A percentile compares a stretch with the other conserved stretches of the same genome.
phyloP scores from a whole-genome alignment of 1,140 invertebrate species.

The Coptotermes formosanus region DNA sequence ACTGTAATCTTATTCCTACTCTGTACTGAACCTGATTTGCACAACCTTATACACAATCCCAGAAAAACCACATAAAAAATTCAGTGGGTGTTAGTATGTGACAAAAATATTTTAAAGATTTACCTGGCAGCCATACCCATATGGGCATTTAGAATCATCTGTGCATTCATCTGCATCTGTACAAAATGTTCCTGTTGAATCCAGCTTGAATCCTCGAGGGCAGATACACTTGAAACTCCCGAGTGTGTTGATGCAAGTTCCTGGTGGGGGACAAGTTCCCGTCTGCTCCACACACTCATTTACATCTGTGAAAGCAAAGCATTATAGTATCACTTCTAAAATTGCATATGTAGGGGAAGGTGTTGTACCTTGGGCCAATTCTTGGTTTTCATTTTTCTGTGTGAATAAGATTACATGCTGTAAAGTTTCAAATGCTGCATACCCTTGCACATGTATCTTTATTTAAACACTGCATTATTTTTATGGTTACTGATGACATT shows the following conservation, averaged over 20 bases:
- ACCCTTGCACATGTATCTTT: no score
- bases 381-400: no score
- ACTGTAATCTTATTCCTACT: no score
- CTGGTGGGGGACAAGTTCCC: slow-evolving; percentile 67
- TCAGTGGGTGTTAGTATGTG: background rate
- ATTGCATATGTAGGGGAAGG: no score
- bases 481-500: no score
- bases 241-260: slow-evolving; percentile 58
- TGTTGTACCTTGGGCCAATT: no score
- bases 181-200: slow-evolving; percentile 59
- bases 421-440: no score
- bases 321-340: background rate
- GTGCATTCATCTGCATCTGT: slow-evolving; percentile 53
- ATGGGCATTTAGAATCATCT: slow-evolving; percentile 55
- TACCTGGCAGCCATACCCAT: slow-evolving; percentile 64
- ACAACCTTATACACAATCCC: no score
- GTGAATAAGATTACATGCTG: no score
- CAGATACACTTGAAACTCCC: slow-evolving; percentile 65
- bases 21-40: no score
- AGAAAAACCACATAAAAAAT: no score
- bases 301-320: slow-evolving; percentile 58
- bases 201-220: slow-evolving; percentile 54
- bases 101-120: background rate
- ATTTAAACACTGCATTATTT: no score
- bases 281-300: slow-evolving; percentile 71